Evolutionary conservation across 2,797 vertebrate genomes (phyloP).

Genomic region (Cygnus olor): DNA sequence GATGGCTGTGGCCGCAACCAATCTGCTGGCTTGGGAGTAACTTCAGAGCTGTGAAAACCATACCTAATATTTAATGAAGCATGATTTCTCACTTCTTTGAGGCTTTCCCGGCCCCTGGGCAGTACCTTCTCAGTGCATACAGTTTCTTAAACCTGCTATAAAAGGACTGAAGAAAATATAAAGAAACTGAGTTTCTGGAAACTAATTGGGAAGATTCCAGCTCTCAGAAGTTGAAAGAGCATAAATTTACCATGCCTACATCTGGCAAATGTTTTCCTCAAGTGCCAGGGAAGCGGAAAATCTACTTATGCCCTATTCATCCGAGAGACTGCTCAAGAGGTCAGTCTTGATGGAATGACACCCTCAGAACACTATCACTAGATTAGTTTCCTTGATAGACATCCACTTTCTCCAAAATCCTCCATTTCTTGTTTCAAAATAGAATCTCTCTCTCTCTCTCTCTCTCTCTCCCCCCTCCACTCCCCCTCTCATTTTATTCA

Average conservation of each 20-base stretch:
- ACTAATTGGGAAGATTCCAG: conserved; percentile 28
- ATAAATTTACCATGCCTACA: conserved; percentile 31
- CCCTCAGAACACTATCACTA: neutral
- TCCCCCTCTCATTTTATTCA: neutral
- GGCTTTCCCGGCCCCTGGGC: neutral
- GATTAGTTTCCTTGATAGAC: conserved; percentile 26
- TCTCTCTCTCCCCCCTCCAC: too few species aligned
- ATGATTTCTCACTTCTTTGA: neutral
- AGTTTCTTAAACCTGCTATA: neutral
- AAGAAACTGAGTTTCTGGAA: conserved; percentile 35
- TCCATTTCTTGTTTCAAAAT: conserved; percentile 2
- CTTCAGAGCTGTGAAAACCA: neutral
- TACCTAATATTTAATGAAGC: conserved; percentile 1
- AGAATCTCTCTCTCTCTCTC: neutral
- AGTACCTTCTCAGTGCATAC: neutral
- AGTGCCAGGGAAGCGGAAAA: conserved; percentile 44
- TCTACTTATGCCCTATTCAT: conserved; percentile 36
- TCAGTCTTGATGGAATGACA: conserved; percentile 31
- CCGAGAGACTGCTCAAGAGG: conserved; percentile 25
- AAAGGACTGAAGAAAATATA: neutral
- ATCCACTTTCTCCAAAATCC: neutral
- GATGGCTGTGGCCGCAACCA: neutral
- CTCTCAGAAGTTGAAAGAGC: conserved; percentile 30
- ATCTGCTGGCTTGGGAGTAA: neutral
- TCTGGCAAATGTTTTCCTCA: conserved; percentile 49